Percentiles rank a stretch among this genome's conserved stretches.
Conservation (phyloP, 2,797 vertebrate genomes). For the Catamblyrhynchus diadema region DNA sequence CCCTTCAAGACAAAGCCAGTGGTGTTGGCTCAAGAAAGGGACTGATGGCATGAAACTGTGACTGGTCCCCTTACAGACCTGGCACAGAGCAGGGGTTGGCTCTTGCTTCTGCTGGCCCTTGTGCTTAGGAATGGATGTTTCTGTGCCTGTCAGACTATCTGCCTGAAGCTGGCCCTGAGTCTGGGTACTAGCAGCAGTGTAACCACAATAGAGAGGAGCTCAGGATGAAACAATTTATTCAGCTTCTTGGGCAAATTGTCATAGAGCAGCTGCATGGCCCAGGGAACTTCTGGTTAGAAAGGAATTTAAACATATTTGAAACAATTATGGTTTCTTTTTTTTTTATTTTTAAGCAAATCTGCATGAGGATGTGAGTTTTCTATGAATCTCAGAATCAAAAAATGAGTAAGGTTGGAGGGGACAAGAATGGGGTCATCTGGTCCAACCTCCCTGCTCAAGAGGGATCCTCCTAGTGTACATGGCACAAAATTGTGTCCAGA, state of each 20-base stretch:
- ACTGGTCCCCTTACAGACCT: background rate
- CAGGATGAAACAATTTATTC: slow-evolving; percentile 21
- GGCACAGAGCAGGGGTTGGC: background rate
- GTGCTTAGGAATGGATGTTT: background rate
- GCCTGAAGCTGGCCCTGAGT: background rate
- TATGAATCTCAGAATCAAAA: background rate
- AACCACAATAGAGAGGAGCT: slow-evolving; percentile 29
- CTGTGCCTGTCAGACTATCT: background rate
- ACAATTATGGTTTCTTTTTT: background rate
- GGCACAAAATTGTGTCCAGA: background rate
- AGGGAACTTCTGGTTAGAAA: slow-evolving; percentile 35
- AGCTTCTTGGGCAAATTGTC: slow-evolving; percentile 14
- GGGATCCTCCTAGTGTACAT: background rate
- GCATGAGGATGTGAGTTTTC: background rate
- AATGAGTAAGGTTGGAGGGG: background rate
- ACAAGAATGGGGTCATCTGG: background rate
- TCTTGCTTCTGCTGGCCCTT: background rate
- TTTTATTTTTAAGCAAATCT: background rate
- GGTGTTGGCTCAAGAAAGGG: background rate
- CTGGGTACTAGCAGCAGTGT: background rate
- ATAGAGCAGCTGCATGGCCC: background rate
- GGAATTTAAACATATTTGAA: slow-evolving; percentile 1
- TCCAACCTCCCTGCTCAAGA: background rate
- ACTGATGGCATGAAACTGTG: background rate
- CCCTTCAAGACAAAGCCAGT: background rate